A percentile compares a stretch with the other conserved stretches of the same genome.
phyloP scores from a whole-genome alignment of 2,888 invertebrate genomes.

The Cyaniris semiargus region DNA sequence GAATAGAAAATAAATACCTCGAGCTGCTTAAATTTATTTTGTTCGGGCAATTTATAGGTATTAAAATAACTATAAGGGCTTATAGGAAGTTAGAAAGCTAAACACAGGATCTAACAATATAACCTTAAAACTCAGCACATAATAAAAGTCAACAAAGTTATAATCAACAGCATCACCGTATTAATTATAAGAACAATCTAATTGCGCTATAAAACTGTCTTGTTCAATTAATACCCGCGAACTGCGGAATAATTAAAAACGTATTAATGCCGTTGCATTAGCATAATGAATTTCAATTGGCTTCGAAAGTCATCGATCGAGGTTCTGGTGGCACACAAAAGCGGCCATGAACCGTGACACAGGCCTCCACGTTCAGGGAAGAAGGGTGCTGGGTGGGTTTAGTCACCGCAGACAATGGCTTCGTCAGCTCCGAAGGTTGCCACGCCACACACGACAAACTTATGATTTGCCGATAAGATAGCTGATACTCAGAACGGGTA shows the following conservation, averaged over 20 bases:
- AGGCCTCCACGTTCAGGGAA: slow-evolving; percentile 45
- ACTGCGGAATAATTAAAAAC: slow-evolving; percentile 26
- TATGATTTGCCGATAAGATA: slow-evolving; percentile 32
- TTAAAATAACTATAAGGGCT: background rate
- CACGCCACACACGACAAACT: slow-evolving; percentile 38
- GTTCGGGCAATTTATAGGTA: no score
- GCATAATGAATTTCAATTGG: slow-evolving; percentile 24
- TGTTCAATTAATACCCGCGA: background rate
- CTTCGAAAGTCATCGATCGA: slow-evolving; percentile 38
- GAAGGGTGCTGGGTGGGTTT: slow-evolving; percentile 56
- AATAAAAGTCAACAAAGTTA: background rate
- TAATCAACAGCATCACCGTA: background rate
- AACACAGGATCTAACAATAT: background rate
- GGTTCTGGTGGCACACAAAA: slow-evolving; percentile 43
- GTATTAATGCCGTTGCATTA: slow-evolving; percentile 15
- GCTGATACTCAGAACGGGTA: background rate
- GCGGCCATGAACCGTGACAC: slow-evolving; percentile 58
- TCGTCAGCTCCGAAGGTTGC: slow-evolving; percentile 65
- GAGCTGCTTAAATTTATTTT: no score
- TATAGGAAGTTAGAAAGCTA: background rate
- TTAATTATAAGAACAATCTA: background rate
- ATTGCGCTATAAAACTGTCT: slow-evolving; percentile 15
- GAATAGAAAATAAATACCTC: no score
- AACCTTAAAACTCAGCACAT: background rate
- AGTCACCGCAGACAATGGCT: slow-evolving; percentile 74